Base-by-base conservation (phyloP, 1,140 invertebrate genomes). In the Drosophila santomea region DNA sequence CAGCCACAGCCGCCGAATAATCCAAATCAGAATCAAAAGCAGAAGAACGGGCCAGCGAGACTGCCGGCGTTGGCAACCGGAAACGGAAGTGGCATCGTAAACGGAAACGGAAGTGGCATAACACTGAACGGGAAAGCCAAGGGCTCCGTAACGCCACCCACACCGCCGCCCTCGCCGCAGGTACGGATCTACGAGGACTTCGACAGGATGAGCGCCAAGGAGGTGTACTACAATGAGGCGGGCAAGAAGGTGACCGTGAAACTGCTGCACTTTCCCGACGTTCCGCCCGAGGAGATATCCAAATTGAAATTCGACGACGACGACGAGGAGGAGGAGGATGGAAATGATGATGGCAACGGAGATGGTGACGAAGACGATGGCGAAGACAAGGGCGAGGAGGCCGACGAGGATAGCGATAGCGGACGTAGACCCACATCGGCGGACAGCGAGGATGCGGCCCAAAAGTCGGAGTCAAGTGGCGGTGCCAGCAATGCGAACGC, bases 121-220 rank as follows among this genome's bases (percentile, higher is more conserved):
- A 10, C 2, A 1, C 45, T 47, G 2, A 47, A 35, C 45, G 57
- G 47, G 0, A 51, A 44, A 11, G 25, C 12, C 10, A 67, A 72
- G 28, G 54, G 66, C 11, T 55, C 51, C 10, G 39, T 67, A n/a
- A 67, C 51, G 5, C 83, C 82, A 8, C 83, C 75, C 25, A 84
- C 84, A 25, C 84, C 84, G 15, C 84, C 79, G 8, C 79, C 80
- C 2, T 80, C 78, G 55, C 90, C 88, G 3, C 91, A 92, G 72
- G 91, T 92, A 4, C 76, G 91, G 23, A 92, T 92, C 52, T 92
- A 91, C 78, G 91, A 92, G 75, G 92, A 92, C 63, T 92, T 92
- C 52, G 92, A 92, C 75, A 92, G 92, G 74, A 92, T 92, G 91
- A 92, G 91, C 58, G 92, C 92, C 76, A 92, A 92, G 74, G 92